Conservation (phyloP, 2,113 vertebrate genomes). For the Hydrochoerus hydrochaeris region DNA sequence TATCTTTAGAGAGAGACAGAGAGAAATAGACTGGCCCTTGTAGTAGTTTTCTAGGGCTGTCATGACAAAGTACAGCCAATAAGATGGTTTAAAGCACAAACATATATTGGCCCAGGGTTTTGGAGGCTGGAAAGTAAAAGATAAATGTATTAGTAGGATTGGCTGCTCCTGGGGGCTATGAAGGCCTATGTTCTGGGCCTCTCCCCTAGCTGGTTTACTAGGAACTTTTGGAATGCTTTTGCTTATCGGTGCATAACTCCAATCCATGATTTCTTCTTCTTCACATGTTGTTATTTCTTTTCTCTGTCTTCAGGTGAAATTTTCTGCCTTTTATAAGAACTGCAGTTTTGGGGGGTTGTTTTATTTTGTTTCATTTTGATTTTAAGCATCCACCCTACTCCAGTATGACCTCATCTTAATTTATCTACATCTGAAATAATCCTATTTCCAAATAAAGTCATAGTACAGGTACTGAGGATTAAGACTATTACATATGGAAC, state of each 20-base stretch:
- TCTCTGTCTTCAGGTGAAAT: not conserved
- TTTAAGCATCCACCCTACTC: not conserved
- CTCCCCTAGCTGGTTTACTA: accelerated
- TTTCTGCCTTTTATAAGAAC: not conserved
- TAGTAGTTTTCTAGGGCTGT: not conserved
- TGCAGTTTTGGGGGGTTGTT: no score
- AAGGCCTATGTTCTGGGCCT: not conserved
- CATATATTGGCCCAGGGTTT: not conserved
- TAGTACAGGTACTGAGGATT: not conserved
- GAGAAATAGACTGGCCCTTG: not conserved
- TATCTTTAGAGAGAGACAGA: not conserved
- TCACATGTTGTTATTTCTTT: no score
- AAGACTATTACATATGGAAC: not conserved
- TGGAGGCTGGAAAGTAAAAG: not conserved
- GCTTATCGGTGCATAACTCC: not conserved
- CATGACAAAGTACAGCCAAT: no score
- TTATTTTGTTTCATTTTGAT: no score
- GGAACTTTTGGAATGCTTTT: no score
- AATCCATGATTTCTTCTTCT: not conserved
- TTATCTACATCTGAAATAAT: not conserved
- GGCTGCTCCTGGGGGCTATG: not conserved
- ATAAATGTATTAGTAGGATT: not conserved
- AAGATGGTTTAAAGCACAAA: not conserved
- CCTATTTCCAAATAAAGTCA: not conserved
- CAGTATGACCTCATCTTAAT: not conserved